Base-by-base conservation (phyloP, 1,140 invertebrate genomes). In the Popillia japonica region DNA sequence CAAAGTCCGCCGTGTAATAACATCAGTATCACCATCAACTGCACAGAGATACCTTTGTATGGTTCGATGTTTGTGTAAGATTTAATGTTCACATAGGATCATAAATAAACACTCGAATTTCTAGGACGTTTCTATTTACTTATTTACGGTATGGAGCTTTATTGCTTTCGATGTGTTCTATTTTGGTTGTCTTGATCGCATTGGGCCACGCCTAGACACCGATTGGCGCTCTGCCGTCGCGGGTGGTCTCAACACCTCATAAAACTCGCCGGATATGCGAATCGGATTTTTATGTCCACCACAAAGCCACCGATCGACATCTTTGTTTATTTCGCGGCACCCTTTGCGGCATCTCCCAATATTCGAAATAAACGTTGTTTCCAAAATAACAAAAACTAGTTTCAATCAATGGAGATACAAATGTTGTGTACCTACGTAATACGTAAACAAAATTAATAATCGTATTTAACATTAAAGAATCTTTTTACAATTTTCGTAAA, bases 91-190 rank as follows among this genome's bases (percentile, higher is more conserved):
- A 80, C 83, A 80, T 81, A 80, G 78, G 81, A 82, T 84, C 81
- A 82, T 83, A 84, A 83, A 84, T 84, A 84, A 83, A 84, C 83
- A 84, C 83, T 83, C 82, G 83, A 82, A 81, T 84, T 84, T 84
- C 83, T 84, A 82, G 83, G 82, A 84, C 82, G 83, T 84, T 83
- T 82, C 80, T 82, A 83, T 84, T 83, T 83, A 83, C 81, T 84
- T 84, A 84, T 84, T 84, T 84, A 84, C 80, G 72, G 80, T 82
- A 82, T 79, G 79, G 27, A 34, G 78, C 83, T 84, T 84, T 84
- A 84, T 84, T 84, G 81, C 83, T 75, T 80, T 73, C 78, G 78
- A 81, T 81, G 79, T 82, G 80, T 80, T 83, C 82, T 83, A 83
- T 81, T 82, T 83, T 79, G 78, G 79, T 83, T 40, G 72, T 20